A percentile compares a stretch with the other conserved stretches of the same genome.
Evolutionary conservation across 2,113 vertebrate genomes (phyloP).

Genomic region (Psilopsiagon aurifrons): DNA sequence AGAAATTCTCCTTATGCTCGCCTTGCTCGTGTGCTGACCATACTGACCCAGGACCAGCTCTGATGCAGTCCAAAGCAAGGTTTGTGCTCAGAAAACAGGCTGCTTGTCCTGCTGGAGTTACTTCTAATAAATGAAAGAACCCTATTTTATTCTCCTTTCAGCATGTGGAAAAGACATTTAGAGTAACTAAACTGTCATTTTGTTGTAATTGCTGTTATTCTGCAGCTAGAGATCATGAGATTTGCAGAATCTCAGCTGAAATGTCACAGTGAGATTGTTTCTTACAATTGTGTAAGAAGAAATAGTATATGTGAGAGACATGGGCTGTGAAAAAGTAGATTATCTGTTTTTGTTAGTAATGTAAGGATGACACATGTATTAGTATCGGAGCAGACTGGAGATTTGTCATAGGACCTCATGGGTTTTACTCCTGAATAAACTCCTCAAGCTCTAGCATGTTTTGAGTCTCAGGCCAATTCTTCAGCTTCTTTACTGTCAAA

Average conservation of each 20-base stretch:
- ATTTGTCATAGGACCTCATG: not conserved
- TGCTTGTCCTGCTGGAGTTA: not conserved
- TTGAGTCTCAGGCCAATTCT: not conserved
- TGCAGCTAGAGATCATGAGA: not conserved
- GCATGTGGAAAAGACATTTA: not conserved
- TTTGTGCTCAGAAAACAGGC: not conserved
- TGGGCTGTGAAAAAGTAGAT: not conserved
- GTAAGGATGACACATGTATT: not conserved
- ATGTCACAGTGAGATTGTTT: not conserved
- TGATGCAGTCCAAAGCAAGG: not conserved
- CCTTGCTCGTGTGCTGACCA: not conserved
- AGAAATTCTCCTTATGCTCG: not conserved
- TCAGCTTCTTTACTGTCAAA: not conserved
- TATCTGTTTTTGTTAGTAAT: not conserved
- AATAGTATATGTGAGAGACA: not conserved
- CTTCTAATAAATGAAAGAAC: not conserved
- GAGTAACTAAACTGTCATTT: not conserved
- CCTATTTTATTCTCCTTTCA: not conserved
- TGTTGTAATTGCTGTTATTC: not conserved
- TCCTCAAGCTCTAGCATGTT: not conserved
- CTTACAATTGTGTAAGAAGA: not conserved
- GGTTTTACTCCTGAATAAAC: not conserved
- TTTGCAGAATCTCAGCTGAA: not conserved
- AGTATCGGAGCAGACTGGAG: not conserved
- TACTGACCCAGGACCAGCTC: not conserved